phyloP scores from a whole-genome alignment of 2,797 vertebrate species.

The Hirundo rustica region DNA sequence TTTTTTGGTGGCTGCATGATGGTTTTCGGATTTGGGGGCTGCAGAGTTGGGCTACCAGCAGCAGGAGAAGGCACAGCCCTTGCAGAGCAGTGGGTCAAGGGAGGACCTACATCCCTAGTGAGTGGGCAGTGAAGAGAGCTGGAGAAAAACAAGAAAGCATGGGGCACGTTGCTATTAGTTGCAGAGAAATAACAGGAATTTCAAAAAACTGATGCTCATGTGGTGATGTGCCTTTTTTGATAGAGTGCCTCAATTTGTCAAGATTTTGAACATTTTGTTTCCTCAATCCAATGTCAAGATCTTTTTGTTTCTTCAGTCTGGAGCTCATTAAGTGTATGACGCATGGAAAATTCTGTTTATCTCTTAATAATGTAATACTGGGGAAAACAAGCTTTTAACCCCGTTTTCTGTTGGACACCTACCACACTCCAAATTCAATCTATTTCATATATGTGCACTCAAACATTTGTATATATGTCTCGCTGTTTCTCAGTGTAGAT shows the following conservation, averaged over 20 bases:
- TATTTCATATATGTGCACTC: not conserved
- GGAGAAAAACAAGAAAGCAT: not conserved
- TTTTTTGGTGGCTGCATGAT: not conserved
- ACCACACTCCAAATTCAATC: not conserved
- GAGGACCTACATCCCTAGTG: not conserved
- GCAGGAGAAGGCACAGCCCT: not conserved
- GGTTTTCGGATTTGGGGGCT: not conserved
- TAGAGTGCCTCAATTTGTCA: not conserved
- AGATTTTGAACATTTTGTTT: constrained; percentile 13
- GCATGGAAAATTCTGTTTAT: not conserved
- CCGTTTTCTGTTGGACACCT: not conserved
- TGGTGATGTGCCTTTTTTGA: not conserved
- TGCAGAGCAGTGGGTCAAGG: not conserved
- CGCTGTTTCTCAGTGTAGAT: not conserved
- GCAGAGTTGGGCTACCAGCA: not conserved
- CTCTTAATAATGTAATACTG: not conserved
- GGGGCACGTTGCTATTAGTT: not conserved
- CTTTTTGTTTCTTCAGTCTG: not conserved
- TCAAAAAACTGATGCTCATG: not conserved
- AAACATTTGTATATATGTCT: not conserved
- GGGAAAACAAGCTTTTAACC: constrained; percentile 3
- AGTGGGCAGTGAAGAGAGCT: not conserved
- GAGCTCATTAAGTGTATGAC: constrained; percentile 6
- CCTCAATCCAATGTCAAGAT: constrained; percentile 1
- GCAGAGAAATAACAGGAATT: not conserved